Conservation (phyloP, 2,113 vertebrate genomes). For the Syrmaticus mikado region DNA sequence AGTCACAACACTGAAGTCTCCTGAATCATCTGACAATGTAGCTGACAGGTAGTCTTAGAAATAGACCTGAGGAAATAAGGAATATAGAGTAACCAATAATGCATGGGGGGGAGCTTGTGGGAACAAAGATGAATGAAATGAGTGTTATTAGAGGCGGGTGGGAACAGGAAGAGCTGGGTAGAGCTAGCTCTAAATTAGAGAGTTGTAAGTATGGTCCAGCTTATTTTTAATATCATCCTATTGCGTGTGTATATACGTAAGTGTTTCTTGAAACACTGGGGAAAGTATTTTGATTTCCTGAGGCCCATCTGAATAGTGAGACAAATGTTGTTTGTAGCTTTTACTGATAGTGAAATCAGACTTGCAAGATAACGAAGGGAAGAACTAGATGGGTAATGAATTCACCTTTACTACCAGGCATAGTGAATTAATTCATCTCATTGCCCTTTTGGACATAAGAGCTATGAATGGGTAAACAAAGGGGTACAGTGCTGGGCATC, state of each 20-base stretch:
- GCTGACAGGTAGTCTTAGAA: slow-evolving; percentile 4
- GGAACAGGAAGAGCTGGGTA: background rate
- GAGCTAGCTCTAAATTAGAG: background rate
- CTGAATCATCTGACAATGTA: slow-evolving; percentile 3
- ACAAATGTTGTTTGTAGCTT: background rate
- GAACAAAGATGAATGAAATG: slow-evolving; percentile 19
- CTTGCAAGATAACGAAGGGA: background rate
- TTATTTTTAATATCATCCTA: background rate
- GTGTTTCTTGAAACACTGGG: background rate
- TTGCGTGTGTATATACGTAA: background rate
- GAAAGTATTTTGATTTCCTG: slow-evolving; percentile 11
- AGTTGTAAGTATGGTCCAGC: background rate
- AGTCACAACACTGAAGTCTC: slow-evolving; percentile 21
- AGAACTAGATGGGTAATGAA: background rate
- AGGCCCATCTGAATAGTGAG: background rate
- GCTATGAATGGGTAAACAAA: background rate
- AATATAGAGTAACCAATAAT: background rate
- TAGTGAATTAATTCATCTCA: background rate
- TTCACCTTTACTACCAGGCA: background rate
- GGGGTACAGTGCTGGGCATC: background rate
- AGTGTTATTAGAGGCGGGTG: background rate
- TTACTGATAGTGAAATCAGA: background rate
- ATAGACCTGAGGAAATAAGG: background rate
- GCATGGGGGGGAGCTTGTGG: background rate
- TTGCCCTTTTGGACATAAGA: background rate